Base-by-base conservation (phyloP, 2,888 invertebrate genomes). In the Ametastegia equiseti region DNA sequence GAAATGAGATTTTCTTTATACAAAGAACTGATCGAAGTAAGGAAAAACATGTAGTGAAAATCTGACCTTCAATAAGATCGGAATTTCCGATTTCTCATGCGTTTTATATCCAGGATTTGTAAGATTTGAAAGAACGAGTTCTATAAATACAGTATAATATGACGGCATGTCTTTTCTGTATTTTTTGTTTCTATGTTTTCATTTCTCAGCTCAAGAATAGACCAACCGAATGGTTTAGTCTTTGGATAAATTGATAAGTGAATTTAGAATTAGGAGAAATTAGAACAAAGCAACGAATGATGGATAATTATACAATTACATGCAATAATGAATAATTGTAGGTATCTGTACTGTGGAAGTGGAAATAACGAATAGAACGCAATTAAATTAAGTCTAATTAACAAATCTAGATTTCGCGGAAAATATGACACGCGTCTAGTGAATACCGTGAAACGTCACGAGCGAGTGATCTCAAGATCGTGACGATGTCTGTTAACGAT, bases 331-430 rank as follows among this genome's bases (percentile, higher is more conserved):
- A 2, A 47, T 27, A 47, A 19, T 27, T 71, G n/a, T n/a, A n/a
- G n/a, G n/a, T n/a, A n/a, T n/a, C 15, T 13, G 5, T 45, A 71
- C 6, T 30, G 27, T 27, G 30, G 23, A n/a, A 7, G 69, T 5
- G 42, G 27, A n/a, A 36, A 47, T 33, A n/a, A 33, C 47, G 69
- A 36, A 78, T 73, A 9, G 39, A 54, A 42, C 39, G 57, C 11
- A 75, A 69, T 54, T 27, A 54, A 75, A 54, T 54, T 23, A 75
- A 6, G 42, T 47, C 39, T 57, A 23, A 36, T 19, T 36, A 63
- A 13, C 7, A 65, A 13, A 80, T 54, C 13, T 30, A 15, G n/a
- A 69, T 39, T 19, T 39, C 63, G 19, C 33, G 63, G n/a, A 65
- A 9, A n/a, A 54, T 36, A 33, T 42, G 45, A n/a, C 7, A 23